phyloP scores from a whole-genome alignment of 2,113 vertebrate genomes.

The Platanista minor region DNA sequence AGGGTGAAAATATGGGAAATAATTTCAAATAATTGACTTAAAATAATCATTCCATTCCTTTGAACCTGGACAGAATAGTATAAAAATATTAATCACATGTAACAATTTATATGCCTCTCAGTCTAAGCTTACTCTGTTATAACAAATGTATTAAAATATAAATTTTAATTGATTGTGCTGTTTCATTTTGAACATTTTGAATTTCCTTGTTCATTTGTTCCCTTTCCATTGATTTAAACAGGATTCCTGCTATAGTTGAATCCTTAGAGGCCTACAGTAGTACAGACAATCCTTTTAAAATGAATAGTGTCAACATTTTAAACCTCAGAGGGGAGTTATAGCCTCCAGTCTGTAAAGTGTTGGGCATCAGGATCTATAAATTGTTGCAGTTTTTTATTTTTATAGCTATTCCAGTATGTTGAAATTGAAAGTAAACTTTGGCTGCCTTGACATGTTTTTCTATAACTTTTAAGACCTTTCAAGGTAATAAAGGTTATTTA shows the following conservation, averaged over 20 bases:
- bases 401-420: conserved; percentile 35
- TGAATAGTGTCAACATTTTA: conserved; percentile 57
- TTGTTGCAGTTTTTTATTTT: conserved; percentile 40
- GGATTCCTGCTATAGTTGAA: not conserved
- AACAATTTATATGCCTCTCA: not conserved
- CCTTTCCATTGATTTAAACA: conserved; percentile 31
- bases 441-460: conserved; percentile 44
- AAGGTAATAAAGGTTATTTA: conserved; percentile 53
- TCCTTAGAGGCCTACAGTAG: not conserved
- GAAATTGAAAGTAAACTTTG: conserved; percentile 62
- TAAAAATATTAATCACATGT: conserved; percentile 23
- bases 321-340: conserved; percentile 36
- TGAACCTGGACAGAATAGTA: not conserved
- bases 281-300: conserved; percentile 51
- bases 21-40: not conserved
- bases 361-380: conserved; percentile 49
- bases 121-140: not conserved
- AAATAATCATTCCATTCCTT: conserved; percentile 12
- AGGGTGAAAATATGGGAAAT: not conserved
- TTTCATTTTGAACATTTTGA: conserved; percentile 29
- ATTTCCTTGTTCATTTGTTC: conserved; percentile 37
- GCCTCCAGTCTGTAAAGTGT: conserved; percentile 38
- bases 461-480: conserved; percentile 52
- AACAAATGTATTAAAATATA: conserved; percentile 10
- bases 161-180: not conserved